Base-by-base conservation (phyloP, 2,888 invertebrate genomes). In the Melangyna quadrimaculata region DNA sequence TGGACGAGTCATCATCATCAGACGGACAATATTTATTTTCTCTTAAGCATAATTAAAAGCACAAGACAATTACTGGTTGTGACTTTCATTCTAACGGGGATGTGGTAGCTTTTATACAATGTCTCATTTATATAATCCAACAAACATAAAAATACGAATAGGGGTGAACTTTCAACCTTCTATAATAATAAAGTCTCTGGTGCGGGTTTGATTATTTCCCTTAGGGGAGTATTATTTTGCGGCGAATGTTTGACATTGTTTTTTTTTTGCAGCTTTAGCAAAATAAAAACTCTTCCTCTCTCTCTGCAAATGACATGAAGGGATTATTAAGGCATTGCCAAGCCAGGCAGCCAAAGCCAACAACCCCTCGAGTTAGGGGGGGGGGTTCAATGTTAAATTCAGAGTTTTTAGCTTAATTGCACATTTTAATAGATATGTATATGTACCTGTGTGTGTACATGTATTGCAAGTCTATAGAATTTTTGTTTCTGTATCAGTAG, bases 1-100 rank as follows among this genome's bases (percentile, higher is more conserved):
- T 61, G 22, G 65, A 63, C 24, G 40, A 40, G 40, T 17, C 32
- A n/a, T n/a, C n/a, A n/a, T n/a, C n/a, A n/a, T n/a, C 78, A 78
- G 70, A 69, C 57, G 59, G 70, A 71, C 55, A 71, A 74, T 78
- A 83, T 79, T 74, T 70, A 71, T 71, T 74, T 74, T 78, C 65
- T 57, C 65, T 61, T 72, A 48, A 37, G 72, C 69, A 70, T 79
- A 79, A 83, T 83, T 83, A 74, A 83, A 83, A 83, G 83, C 78
- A 57, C 29, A 79, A 74, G 69, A 65, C 63, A 74, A 70, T 78
- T 59, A 43, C 81, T 75, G 37, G n/a, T 51, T 57, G 51, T 57
- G 59, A 51, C 72, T 63, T 71, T 55, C 10, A 29, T 35, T 55
- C 24, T 35, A 19, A 57, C 37, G 9, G 19, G 5, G 10, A 12